Base-by-base conservation (phyloP, 2,797 vertebrate genomes). In the Balearica regulorum region DNA sequence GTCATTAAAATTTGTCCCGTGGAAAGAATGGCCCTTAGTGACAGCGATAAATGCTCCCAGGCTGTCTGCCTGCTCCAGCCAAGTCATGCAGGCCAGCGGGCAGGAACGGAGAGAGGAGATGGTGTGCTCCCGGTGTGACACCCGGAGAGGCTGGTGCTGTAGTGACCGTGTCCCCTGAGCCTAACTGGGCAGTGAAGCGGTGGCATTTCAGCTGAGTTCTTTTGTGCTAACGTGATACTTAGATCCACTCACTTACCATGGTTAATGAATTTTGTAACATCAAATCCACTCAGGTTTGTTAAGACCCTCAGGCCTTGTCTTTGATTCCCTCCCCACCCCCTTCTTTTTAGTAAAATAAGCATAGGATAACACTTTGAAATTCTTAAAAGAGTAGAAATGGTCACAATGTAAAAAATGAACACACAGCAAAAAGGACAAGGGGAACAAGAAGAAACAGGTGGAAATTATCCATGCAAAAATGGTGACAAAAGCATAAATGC, bases 311-410 rank as follows among this genome's bases (percentile, higher is more conserved):
- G 18, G 43, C 28, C 14, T 62, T 88, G 16, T 41, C 17, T 91
- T 61, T 13, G 16, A 20, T 24, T 43, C 7, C 11, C 1, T 1
- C 4, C 28, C 12, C 16, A 7, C 11, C 2, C 2, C 0, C 6
- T 82, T 44, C 5, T 83, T 46, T 72, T 55, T 19, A 66, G 39
- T 53, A 66, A 90, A 91, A 62, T 72, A 79, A 73, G 9, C 14
- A 26, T 5, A 57, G 35, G 4, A 31, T 68, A 82, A 39, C 19
- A 41, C 44, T 83, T 82, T 2, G 0, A 62, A 81, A 65, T 19
- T 64, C 43, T 69, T 94, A 19, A 51, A 93, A 88, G n/a, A 41
- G 41, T 14, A 87, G 62, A 89, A 84, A 49, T 31, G n/a, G 6
- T 79, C 28, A 48, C 0, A 0, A 53, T 62, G 14, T 55, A 49